Base-by-base conservation (phyloP, 2,888 invertebrate genomes). In the Lasioglossum leucozonium region DNA sequence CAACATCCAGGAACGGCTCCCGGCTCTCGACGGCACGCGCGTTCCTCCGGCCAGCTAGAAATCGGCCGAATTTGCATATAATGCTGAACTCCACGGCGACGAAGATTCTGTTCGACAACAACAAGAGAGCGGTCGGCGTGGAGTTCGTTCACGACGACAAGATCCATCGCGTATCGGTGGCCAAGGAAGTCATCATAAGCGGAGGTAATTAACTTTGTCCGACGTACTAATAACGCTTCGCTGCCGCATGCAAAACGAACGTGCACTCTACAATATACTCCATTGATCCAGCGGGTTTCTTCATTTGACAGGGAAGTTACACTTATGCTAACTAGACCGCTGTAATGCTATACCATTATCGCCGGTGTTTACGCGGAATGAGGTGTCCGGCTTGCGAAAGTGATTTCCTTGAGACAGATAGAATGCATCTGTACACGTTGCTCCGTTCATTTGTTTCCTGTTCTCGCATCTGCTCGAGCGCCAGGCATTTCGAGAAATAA, bases 1-100 rank as follows among this genome's bases (percentile, higher is more conserved):
- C 98, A 42, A 98, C 98, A 0, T 97, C 97, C 90, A 96, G 97
- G 90, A 98, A 98, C 93, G 98, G 98, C 0, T 98, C 98, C 0
- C 96, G 98, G 0, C 96, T 98, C 81, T 98, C 98, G 89, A 97
- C 97, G 0, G 97, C 98, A 0, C 96, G 98, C 81, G 98, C 98
- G 0, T 98, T 98, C 95, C 95, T 98, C 13, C 96, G 98, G 0
- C 98, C 98, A 0, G 97, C 97, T 40, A 96, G 96, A 89, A 95
- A 96, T 90, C 96, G 98, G 5, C 96, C 96, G 76, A 98, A 98
- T 95, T 96, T 98, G 6, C 98, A 98, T 93, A 96, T 98, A 74
- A 96, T 98, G 95, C 96, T 98, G 3, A 98, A 98, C 94, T 97
- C 98, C 0, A 98, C 98, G 0, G 98, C 97, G 2, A 96, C 97